Conservation (phyloP, 2,113 vertebrate genomes). For the Ardeotis arabs region DNA sequence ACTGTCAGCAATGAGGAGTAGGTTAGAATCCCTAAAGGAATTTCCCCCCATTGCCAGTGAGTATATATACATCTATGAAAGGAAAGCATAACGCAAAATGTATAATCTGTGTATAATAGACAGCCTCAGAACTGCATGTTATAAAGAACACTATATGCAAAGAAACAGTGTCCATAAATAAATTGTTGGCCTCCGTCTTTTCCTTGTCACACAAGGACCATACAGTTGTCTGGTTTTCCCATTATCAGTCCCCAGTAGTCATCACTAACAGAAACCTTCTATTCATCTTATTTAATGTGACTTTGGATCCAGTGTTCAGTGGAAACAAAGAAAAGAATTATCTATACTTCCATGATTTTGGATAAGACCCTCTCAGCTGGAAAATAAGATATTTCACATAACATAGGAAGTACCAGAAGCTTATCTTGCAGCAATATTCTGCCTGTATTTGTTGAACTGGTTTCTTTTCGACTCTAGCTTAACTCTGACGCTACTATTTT, state of each 20-base stretch:
- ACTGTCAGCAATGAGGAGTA: not conserved
- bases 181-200: not conserved
- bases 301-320: not conserved
- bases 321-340: slow-evolving; percentile 49
- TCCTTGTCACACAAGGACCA: not conserved
- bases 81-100: not conserved
- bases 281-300: slow-evolving; percentile 36
- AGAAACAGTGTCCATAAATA: not conserved
- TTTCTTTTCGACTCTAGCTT: slow-evolving; percentile 8
- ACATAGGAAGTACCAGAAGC: slow-evolving; percentile 3
- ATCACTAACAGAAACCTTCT: not conserved
- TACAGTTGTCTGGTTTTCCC: not conserved
- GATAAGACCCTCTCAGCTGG: slow-evolving; percentile 39
- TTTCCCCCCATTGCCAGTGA: not conserved
- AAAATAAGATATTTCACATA: slow-evolving; percentile 44
- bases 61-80: not conserved
- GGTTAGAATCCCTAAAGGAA: not conserved
- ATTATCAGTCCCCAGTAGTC: not conserved
- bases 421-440: slow-evolving; percentile 27
- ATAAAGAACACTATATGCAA: not conserved
- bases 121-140: not conserved
- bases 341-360: slow-evolving; percentile 6
- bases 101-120: not conserved
- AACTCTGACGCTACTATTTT: not conserved
- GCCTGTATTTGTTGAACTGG: not conserved